Base-by-base conservation (phyloP, 2,113 vertebrate species). In the Hypomesus transpacificus region DNA sequence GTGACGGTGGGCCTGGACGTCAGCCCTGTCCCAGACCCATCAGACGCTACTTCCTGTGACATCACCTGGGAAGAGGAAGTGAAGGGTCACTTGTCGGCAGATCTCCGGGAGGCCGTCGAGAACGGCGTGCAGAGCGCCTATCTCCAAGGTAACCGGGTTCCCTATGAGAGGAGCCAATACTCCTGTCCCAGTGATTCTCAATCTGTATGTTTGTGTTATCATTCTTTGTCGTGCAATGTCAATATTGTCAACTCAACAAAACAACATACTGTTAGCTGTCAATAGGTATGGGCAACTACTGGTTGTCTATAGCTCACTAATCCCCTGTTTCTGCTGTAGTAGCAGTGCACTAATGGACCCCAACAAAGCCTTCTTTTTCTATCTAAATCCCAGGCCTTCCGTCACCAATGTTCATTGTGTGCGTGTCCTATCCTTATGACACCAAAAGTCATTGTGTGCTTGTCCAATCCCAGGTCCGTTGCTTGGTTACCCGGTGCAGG, bases 401-500 rank as follows among this genome's bases (percentile, higher is more conserved):
- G 18, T 22, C 14, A 5, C 17, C 18, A n/a, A 46, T 18, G 26
- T 7, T 54, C 13, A 50, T 5, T 46, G 53, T 3, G 17, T 16
- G 24, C 24, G 18, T 24, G 31, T 22, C 1, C 34, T 24, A 50
- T 59, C 9, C 3, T 46, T 46, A 46, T 46, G 39, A 46, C 9
- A 11, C 39, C 39, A 46, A 46, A 46, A 46, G 39, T 13, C 7
- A 46, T 46, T 28, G 5, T 68, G 9, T 52, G 14, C 74, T 8
- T 65, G 39, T 64, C 6, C 31, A 1, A 39, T 34, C 18, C 8
- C 68, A 99, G 97, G 97, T 73, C 97, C 97, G 4, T 69, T 98
- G 80, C 89, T 99, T 50, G 96, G 95, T 66, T 97, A 88, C 59
- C 96, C 97, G 56, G 22, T 98, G 81, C 93, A 94, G 75, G 93